Percentiles rank a stretch among this genome's conserved stretches.
Evolutionary conservation across 2,888 invertebrate genomes (phyloP).

Genomic region (Drosophila neotestacea): DNA sequence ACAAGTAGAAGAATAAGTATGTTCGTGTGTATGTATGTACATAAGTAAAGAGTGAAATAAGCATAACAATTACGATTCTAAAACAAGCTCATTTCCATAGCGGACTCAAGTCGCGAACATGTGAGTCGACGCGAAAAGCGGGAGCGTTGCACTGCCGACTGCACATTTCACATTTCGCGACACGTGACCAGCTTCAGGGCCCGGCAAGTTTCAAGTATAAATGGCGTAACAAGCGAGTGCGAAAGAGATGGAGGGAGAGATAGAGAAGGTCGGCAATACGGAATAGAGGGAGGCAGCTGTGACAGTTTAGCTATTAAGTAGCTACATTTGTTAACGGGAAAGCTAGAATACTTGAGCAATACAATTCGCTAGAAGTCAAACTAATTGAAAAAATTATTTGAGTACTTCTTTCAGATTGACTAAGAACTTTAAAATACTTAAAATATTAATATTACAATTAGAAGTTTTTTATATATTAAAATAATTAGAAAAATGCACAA

Average conservation of each 20-base stretch:
- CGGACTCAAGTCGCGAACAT: conserved; percentile 78
- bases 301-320: too few species aligned
- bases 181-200: conserved; percentile 67
- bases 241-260: neutral
- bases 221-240: conserved; percentile 27
- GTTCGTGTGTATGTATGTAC: too few species aligned
- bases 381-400: too few species aligned
- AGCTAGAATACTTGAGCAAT: too few species aligned
- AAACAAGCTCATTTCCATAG: conserved; percentile 64
- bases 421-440: too few species aligned
- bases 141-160: conserved; percentile 81
- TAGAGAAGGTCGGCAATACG: neutral
- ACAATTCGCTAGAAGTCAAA: too few species aligned
- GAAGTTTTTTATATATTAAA: too few species aligned
- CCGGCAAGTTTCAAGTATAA: conserved; percentile 47
- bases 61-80: conserved; percentile 10
- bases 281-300: neutral
- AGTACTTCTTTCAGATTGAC: too few species aligned
- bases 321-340: too few species aligned
- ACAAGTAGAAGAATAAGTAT: neutral
- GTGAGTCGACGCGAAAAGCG: conserved; percentile 71
- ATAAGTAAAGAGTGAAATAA: neutral
- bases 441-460: too few species aligned
- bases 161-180: conserved; percentile 77
- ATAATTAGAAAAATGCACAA: too few species aligned